Evolutionary conservation across 2,113 vertebrate genomes (phyloP).

Genomic region (Urocitellus parryii): DNA sequence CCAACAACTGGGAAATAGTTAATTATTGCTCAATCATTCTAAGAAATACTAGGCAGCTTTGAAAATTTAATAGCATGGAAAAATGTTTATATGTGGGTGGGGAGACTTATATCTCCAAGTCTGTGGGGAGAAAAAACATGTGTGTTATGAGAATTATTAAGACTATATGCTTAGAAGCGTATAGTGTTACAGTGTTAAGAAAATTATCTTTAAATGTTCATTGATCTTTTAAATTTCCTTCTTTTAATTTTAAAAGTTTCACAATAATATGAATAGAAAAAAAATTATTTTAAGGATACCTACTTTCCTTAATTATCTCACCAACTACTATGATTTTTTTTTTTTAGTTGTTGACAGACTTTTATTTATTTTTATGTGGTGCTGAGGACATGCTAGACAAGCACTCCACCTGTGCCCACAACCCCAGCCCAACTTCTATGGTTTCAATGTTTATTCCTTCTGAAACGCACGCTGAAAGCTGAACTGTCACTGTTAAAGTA

Average conservation of each 20-base stretch:
- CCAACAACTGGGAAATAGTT: not conserved
- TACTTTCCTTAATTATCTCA: constrained; percentile 46
- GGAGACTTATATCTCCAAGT: not conserved
- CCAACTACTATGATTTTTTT: not conserved
- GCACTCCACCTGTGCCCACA: too few relatives aligned
- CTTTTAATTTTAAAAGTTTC: not conserved
- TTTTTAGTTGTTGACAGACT: too few relatives aligned
- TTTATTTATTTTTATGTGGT: too few relatives aligned
- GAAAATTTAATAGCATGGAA: not conserved
- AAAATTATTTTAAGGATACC: not conserved
- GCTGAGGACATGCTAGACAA: too few relatives aligned
- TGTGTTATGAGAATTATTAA: accelerated
- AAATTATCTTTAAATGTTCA: not conserved
- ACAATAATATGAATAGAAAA: not conserved
- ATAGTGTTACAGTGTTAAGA: not conserved
- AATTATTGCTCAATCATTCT: not conserved
- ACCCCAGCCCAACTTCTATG: not conserved
- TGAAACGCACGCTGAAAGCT: not conserved
- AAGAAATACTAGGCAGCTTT: not conserved
- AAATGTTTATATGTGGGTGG: not conserved
- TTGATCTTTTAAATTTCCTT: not conserved
- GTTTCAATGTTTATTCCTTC: not conserved
- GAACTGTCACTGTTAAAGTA: not conserved
- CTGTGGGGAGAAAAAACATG: not conserved
- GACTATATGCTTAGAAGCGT: not conserved